Evolutionary conservation across 2,113 vertebrate species (phyloP).

Genomic region (Tragelaphus imberbis): DNA sequence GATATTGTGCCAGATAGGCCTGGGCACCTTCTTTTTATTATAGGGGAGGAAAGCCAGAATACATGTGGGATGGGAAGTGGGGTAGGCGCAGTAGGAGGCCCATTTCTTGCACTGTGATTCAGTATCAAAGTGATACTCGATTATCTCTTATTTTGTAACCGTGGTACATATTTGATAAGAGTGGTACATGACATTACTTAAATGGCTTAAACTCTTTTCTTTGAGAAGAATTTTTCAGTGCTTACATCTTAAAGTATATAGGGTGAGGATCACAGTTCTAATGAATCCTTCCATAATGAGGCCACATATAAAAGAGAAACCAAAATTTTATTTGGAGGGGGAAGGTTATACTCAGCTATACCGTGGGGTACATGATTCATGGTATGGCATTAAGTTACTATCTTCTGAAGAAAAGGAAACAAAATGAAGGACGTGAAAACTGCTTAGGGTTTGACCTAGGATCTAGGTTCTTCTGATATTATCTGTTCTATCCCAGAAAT

Average conservation of each 20-base stretch:
- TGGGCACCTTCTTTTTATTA: background rate
- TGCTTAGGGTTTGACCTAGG: background rate
- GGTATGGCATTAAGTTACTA: background rate
- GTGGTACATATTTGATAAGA: background rate
- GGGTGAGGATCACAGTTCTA: background rate
- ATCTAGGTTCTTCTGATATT: background rate
- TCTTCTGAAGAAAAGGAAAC: background rate
- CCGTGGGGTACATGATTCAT: background rate
- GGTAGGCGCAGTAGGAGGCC: rapidly evolving
- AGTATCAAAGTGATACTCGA: background rate
- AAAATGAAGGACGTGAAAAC: background rate
- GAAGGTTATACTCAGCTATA: background rate
- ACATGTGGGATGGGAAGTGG: rapidly evolving
- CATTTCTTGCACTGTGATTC: background rate
- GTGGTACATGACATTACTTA: background rate
- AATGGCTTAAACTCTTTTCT: background rate
- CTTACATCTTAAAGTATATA: background rate
- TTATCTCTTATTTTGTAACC: background rate
- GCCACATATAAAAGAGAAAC: background rate
- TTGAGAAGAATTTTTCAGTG: background rate
- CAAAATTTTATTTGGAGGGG: background rate
- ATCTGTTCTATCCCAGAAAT: background rate
- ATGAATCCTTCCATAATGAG: background rate
- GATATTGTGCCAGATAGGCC: background rate
- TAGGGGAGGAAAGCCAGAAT: background rate